Percentiles rank a stretch among this genome's conserved stretches.
phyloP scores from a whole-genome alignment of 2,113 vertebrate genomes.

The Podarcis raffonei region DNA sequence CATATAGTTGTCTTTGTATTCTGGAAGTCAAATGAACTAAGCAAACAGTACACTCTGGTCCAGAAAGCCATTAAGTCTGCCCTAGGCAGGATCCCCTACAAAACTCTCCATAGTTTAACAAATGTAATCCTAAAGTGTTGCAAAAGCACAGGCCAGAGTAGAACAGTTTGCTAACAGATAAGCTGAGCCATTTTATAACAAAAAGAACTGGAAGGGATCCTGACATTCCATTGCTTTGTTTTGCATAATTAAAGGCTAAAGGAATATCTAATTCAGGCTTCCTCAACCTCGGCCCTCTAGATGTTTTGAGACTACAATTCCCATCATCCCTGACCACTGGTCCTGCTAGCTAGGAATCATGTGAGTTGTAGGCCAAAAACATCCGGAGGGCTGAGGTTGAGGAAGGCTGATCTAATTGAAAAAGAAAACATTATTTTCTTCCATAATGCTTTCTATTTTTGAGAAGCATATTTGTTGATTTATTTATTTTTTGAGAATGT shows the following conservation, averaged over 20 bases:
- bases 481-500: constrained; percentile 7
- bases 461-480: background rate
- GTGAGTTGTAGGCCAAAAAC: too few relatives aligned
- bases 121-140: background rate
- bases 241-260: background rate
- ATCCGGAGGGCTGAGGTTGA: too few relatives aligned
- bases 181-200: background rate
- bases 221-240: background rate
- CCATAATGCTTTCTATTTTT: constrained; percentile 2
- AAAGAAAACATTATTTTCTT: background rate
- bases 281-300: too few relatives aligned
- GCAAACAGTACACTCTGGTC: constrained; percentile 29
- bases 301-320: too few relatives aligned
- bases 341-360: too few relatives aligned
- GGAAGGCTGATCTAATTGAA: background rate
- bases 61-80: constrained; percentile 39
- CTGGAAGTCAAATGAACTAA: constrained; percentile 52
- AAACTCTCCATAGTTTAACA: background rate
- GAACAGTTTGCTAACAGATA: background rate
- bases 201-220: background rate
- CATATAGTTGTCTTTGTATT: constrained; percentile 33
- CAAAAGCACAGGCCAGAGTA: background rate
- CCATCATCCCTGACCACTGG: too few relatives aligned
- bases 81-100: constrained; percentile 25
- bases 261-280: background rate